These are phyloP conservation scores for Tholera decimalis DNA, from an alignment of 2,888 invertebrate genomes.

Conservation along the genomic window DNA sequence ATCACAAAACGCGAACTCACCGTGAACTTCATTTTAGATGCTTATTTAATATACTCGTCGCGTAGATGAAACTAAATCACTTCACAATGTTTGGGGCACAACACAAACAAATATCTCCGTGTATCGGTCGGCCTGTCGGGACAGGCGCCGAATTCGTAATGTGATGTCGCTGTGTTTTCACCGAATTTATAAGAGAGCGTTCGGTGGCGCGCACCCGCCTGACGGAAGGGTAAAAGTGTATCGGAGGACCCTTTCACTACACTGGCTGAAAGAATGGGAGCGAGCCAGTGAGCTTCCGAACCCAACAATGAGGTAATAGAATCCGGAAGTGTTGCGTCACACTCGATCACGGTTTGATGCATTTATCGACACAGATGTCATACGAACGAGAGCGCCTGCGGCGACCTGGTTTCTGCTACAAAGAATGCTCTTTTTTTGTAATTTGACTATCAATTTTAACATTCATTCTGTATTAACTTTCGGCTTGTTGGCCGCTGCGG, in stretches of 20 bases:
- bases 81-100: conserved; percentile 77
- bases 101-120: conserved; percentile 76
- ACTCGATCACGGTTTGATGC: conserved; percentile 81
- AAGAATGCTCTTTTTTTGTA: conserved; percentile 31
- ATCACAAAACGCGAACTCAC: conserved; percentile 85
- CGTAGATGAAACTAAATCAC: conserved; percentile 88
- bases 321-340: conserved; percentile 87
- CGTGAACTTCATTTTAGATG: conserved; percentile 89
- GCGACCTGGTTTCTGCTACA: conserved; percentile 50
- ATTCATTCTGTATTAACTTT: conserved; percentile 16
- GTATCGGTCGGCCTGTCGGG: conserved; percentile 83
- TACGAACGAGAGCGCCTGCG: conserved; percentile 58
- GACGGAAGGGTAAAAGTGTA: conserved; percentile 89
- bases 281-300: conserved; percentile 85
- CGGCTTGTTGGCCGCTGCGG: conserved; percentile 3
- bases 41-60: conserved; percentile 82
- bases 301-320: conserved; percentile 88
- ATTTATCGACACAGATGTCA: conserved; percentile 79
- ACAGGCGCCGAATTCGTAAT: conserved; percentile 91
- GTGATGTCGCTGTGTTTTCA: conserved; percentile 88
- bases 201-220: conserved; percentile 79
- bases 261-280: conserved; percentile 89
- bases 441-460: conserved; percentile 28
- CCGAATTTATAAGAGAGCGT: conserved; percentile 90
- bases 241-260: conserved; percentile 90